Evolutionary conservation across 53 echinoderm and acorn worm species (phyloP).

Genomic region (Astropecten irregularis): DNA sequence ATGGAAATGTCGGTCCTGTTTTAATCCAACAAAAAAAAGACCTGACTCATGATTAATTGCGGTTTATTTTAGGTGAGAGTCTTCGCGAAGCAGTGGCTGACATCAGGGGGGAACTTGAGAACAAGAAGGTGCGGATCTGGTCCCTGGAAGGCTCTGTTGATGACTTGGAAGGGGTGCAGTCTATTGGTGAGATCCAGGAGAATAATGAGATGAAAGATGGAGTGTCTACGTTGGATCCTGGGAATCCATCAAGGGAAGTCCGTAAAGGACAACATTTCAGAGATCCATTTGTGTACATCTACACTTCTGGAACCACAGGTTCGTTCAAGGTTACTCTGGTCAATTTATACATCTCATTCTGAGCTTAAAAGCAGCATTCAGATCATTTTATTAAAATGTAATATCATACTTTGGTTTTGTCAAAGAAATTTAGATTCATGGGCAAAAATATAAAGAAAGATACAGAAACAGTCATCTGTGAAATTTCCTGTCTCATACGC

Average conservation of each 20-base stretch:
- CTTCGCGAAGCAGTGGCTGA: slow-evolving; percentile 55
- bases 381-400: too few relatives aligned
- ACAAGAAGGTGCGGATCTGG: slow-evolving; percentile 66
- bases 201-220: slow-evolving; percentile 16
- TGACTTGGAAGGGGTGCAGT: slow-evolving; percentile 36
- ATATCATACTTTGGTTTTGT: too few relatives aligned
- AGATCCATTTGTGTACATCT: slow-evolving; percentile 84
- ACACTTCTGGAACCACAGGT: slow-evolving; percentile 98
- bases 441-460: too few relatives aligned
- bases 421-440: too few relatives aligned
- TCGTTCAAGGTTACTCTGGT: background rate
- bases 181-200: slow-evolving; percentile 40
- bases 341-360: too few relatives aligned
- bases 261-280: slow-evolving; percentile 70
- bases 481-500: too few relatives aligned
- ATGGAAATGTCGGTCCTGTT: too few relatives aligned
- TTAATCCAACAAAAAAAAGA: too few relatives aligned
- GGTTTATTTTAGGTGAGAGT: slow-evolving; percentile 44
- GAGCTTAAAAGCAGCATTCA: too few relatives aligned
- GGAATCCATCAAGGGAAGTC: slow-evolving; percentile 69
- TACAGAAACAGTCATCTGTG: too few relatives aligned
- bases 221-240: slow-evolving; percentile 25
- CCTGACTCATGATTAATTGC: too few relatives aligned
- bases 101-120: slow-evolving; percentile 66
- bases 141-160: slow-evolving; percentile 43